Percentiles rank a stretch among this genome's conserved stretches.
Evolutionary conservation across 2,888 invertebrate genomes (phyloP).

Genomic region (Cactoblastis cactorum): DNA sequence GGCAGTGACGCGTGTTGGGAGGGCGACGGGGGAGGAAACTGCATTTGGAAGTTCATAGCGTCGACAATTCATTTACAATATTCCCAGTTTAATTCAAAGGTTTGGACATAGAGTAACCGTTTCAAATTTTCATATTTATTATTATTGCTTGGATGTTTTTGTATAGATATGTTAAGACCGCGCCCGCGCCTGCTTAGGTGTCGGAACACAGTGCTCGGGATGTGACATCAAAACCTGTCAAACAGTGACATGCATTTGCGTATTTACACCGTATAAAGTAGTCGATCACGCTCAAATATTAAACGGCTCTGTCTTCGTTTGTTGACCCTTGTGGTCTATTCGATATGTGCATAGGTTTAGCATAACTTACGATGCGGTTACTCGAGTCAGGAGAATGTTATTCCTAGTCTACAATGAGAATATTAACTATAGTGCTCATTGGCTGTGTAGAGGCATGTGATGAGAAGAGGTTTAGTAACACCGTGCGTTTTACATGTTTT

Average conservation of each 20-base stretch:
- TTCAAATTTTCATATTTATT: not conserved
- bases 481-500: conserved; percentile 72
- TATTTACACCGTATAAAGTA: conserved; percentile 67
- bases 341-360: conserved; percentile 77
- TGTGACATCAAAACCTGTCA: conserved; percentile 77
- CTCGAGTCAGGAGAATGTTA: conserved; percentile 75
- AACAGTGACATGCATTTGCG: conserved; percentile 78
- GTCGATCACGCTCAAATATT: conserved; percentile 45
- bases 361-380: conserved; percentile 77
- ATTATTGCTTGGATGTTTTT: conserved; percentile 5
- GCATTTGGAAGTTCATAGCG: conserved; percentile 19
- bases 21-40: conserved; percentile 29
- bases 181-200: conserved; percentile 72
- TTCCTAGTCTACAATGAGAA: conserved; percentile 76
- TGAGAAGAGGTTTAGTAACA: conserved; percentile 78
- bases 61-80: conserved; percentile 24
- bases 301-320: conserved; percentile 42
- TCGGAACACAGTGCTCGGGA: conserved; percentile 78
- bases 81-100: conserved; percentile 18
- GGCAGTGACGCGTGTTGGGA: conserved; percentile 32
- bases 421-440: conserved; percentile 76
- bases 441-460: conserved; percentile 78
- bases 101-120: conserved; percentile 23
- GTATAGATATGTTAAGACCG: conserved; percentile 34
- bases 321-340: conserved; percentile 57